phyloP scores from a whole-genome alignment of 35 echinoderm and acorn worm genomes.

The Strongylocentrotus purpuratus region DNA sequence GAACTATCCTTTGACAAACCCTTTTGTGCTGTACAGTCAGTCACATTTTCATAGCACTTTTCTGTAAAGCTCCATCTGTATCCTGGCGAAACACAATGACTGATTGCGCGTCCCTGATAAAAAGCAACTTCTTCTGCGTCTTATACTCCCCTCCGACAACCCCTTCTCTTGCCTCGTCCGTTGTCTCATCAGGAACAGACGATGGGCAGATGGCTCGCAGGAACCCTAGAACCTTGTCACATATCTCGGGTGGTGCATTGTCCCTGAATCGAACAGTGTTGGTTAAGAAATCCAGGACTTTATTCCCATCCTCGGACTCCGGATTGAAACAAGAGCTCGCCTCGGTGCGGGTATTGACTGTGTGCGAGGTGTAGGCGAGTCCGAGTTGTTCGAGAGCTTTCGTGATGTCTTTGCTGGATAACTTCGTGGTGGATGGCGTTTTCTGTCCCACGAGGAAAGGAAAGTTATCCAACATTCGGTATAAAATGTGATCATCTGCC shows the following conservation, averaged over 20 bases:
- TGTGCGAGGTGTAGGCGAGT: background rate
- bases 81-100: background rate
- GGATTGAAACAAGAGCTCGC: background rate
- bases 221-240: background rate
- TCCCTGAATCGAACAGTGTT: background rate
- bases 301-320: background rate
- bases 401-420: background rate
- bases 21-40: too few relatives aligned
- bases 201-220: background rate
- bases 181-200: background rate
- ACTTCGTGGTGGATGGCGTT: background rate
- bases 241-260: background rate
- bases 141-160: background rate
- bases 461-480: background rate
- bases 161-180: background rate
- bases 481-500: background rate
- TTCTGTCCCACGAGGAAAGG: background rate
- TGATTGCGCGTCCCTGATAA: background rate
- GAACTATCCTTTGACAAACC: too few relatives aligned
- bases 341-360: background rate
- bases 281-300: background rate
- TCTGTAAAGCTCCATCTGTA: background rate
- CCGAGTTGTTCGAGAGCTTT: background rate
- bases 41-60: too few relatives aligned
- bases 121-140: background rate